Evolutionary conservation across 2,888 invertebrate genomes (phyloP).

Genomic region (Lottia gigantea): DNA sequence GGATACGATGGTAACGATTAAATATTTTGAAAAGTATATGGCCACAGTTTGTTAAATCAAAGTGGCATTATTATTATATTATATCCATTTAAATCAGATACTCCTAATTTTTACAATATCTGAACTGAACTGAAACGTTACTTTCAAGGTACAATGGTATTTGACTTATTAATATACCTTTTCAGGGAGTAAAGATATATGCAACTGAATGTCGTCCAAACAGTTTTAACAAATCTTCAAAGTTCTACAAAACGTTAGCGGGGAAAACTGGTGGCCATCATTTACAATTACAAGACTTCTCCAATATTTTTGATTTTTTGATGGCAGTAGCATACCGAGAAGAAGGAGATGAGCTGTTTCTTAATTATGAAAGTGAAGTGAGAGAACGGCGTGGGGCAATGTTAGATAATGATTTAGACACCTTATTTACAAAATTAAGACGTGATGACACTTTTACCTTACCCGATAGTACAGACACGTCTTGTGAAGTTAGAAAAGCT

Average conservation of each 20-base stretch:
- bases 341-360: conserved; percentile 43
- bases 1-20: too few species aligned
- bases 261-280: conserved; percentile 50
- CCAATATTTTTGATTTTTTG: conserved; percentile 58
- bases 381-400: conserved; percentile 32
- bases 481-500: not conserved
- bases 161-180: conserved; percentile 1
- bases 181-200: conserved; percentile 49
- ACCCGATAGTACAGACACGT: not conserved
- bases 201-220: conserved; percentile 40
- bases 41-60: too few species aligned
- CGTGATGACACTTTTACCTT: conserved; percentile 18
- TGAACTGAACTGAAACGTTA: too few species aligned
- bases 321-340: conserved; percentile 65
- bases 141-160: too few species aligned
- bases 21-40: too few species aligned
- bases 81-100: too few species aligned
- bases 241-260: conserved; percentile 53
- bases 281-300: conserved; percentile 52
- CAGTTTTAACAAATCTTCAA: conserved; percentile 5
- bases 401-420: conserved; percentile 44
- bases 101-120: too few species aligned
- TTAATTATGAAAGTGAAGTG: conserved; percentile 50
- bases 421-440: conserved; percentile 41
- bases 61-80: too few species aligned